Evolutionary conservation across 2,888 invertebrate genomes (phyloP).

Genomic region (Heliconius hortense): DNA sequence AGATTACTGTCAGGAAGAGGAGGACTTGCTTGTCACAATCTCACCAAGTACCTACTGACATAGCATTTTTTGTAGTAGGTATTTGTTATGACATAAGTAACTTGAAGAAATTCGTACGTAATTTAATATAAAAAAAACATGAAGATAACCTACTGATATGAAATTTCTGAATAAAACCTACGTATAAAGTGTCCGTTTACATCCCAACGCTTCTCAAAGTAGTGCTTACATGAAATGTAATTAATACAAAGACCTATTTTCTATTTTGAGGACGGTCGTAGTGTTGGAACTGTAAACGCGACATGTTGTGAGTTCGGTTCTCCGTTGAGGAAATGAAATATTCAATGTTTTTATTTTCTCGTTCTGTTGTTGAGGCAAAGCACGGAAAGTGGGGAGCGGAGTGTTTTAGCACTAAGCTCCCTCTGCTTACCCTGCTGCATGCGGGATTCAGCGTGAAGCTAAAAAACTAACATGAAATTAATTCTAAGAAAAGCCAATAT

Average conservation of each 20-base stretch:
- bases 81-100: background rate
- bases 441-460: too few species aligned
- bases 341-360: too few species aligned
- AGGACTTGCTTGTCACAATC: too few species aligned
- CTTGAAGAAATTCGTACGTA: background rate
- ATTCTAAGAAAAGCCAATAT: background rate
- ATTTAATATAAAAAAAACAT: conserved; percentile 2
- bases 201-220: background rate
- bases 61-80: background rate
- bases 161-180: conserved; percentile 15
- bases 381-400: too few species aligned
- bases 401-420: too few species aligned
- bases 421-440: too few species aligned
- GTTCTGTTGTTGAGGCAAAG: too few species aligned
- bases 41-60: background rate
- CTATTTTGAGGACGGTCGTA: background rate
- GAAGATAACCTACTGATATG: background rate
- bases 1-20: too few species aligned
- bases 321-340: too few species aligned
- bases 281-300: too few species aligned
- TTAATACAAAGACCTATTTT: background rate
- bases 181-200: background rate
- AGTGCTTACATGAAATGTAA: background rate
- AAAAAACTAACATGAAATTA: too few species aligned
- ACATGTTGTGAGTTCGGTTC: too few species aligned